Base-by-base conservation (phyloP, 2,888 invertebrate genomes). In the Nomada goodeniana region DNA sequence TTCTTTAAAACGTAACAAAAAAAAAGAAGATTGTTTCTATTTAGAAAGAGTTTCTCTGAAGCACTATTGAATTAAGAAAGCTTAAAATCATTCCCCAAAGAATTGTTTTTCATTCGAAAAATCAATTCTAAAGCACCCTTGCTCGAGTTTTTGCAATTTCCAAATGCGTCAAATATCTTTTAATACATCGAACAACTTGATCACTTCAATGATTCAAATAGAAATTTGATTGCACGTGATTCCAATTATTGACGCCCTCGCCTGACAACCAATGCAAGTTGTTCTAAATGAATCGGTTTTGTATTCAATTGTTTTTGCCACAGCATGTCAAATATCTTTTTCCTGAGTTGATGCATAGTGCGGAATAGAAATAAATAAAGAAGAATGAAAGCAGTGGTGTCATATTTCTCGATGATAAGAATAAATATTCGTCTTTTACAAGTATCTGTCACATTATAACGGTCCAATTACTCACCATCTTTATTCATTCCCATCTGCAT, bases 401-500 rank as follows among this genome's bases (percentile, higher is more conserved):
- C 15, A 64, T 11, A 67, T 64, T 50, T 73, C 52, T 20, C 52
- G 53, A 23, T 18, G 60, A 13, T 44, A 68, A 67, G 61, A 61
- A 78, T 15, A 29, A 3, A 36, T 7, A 36, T 5, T 42, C 11
- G 18, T 50, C 18, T 2, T 68, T 53, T 55, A 69, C 11, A 64
- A 79, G 42, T 23, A 55, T 65, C 44, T 44, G 15, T n/a, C 29
- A 29, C 55, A n/a, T 53, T 23, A 36, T 36, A 36, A 5, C 53
- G 29, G 67, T 61, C 50, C 47, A 63, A 47, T 60, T 67, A 95
- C 98, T 96, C 95, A 99, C 99, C 99, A 95, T 99, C 99, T 95
- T 99, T 99, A 95, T 99, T 99, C 99, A 99, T 99, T 83, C 99
- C 99, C 98, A 99, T 99, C 86, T 97, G 96, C 88, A 99, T 96